Base-by-base conservation (phyloP, 2,888 invertebrate genomes). In the Stomorhina lunata region DNA sequence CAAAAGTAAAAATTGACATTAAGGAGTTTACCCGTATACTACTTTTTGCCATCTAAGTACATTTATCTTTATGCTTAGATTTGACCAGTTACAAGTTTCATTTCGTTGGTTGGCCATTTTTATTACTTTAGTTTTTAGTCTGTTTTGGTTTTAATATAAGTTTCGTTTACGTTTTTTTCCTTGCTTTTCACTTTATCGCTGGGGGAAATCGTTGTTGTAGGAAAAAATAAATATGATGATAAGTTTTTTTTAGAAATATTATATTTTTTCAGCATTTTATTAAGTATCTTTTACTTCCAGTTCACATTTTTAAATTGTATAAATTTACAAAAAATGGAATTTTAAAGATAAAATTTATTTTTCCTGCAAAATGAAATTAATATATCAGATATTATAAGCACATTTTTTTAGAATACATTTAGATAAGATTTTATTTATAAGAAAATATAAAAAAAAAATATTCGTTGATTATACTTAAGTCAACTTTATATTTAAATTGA, bases 201-300 rank as follows among this genome's bases (percentile, higher is more conserved):
- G 15, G 75, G 75, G 75, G n/a, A n/a, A 75, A 45, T 75, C 65
- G 17, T 57, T 45, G 43, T 45, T 45, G 65, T 27, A 7, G 5
- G n/a, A 27, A 17, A 15, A 27, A 53, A 29, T 29, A n/a, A n/a
- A n/a, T n/a, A n/a, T n/a, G n/a, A 15, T 29, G 34, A 73, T 75
- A 65, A 65, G 40, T 40, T 63, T 53, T 29, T 29, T 29, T 15
- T 40, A 43, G 40, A 20, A 40, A 34, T 15, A 61, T 34, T 34
- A 34, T 59, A n/a, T 22, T 12, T 12, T 2, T 15, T 10, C 10
- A 37, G 34, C 61, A 50, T 45, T 34, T 37, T 10, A n/a, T n/a
- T n/a, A n/a, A 72, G 22, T 72, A 22, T 37, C 37, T 22, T 72
- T n/a, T 32, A 12, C n/a, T n/a, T 59, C 59, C 48, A 45, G 45